phyloP scores from a whole-genome alignment of 2,797 vertebrate genomes.

The Cichlasoma orientale region DNA sequence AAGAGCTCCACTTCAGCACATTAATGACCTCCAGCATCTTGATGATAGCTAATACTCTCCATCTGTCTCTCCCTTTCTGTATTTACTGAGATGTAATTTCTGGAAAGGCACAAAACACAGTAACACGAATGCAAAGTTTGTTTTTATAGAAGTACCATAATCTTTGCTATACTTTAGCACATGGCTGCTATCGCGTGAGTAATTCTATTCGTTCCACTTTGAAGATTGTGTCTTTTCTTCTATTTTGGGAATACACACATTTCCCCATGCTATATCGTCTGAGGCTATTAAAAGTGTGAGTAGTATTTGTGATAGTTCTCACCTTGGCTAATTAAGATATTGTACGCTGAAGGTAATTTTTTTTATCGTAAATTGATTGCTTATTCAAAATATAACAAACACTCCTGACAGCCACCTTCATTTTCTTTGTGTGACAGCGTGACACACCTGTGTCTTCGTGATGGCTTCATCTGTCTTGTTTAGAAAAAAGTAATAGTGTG shows the following conservation, averaged over 20 bases:
- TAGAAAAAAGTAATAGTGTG: conserved; percentile 27
- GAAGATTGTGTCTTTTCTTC: conserved; percentile 46
- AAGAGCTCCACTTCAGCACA: conserved; percentile 42
- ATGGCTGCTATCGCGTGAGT: conserved; percentile 56
- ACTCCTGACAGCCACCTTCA: not conserved
- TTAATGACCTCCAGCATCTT: conserved; percentile 41
- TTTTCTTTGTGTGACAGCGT: conserved; percentile 7
- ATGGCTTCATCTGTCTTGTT: conserved; percentile 38
- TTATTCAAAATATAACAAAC: conserved; percentile 10
- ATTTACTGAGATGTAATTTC: conserved; percentile 24
- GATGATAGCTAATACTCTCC: conserved; percentile 23
- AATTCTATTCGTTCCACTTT: conserved; percentile 71
- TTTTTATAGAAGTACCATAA: conserved; percentile 28
- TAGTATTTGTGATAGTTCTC: conserved; percentile 16
- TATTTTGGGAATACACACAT: conserved; percentile 38
- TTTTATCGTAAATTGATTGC: conserved; percentile 1
- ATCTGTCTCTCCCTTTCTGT: not conserved
- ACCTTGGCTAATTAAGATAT: not conserved
- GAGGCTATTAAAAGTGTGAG: conserved; percentile 22
- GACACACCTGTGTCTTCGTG: conserved; percentile 16
- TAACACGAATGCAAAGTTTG: conserved; percentile 31
- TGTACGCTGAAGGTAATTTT: not conserved
- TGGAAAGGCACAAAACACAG: conserved; percentile 24
- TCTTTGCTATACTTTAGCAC: conserved; percentile 38
- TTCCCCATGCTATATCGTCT: conserved; percentile 41